Percentiles rank a stretch among this genome's conserved stretches.
phyloP scores from a whole-genome alignment of 2,888 invertebrate species.

The Pegoplata infirma region DNA sequence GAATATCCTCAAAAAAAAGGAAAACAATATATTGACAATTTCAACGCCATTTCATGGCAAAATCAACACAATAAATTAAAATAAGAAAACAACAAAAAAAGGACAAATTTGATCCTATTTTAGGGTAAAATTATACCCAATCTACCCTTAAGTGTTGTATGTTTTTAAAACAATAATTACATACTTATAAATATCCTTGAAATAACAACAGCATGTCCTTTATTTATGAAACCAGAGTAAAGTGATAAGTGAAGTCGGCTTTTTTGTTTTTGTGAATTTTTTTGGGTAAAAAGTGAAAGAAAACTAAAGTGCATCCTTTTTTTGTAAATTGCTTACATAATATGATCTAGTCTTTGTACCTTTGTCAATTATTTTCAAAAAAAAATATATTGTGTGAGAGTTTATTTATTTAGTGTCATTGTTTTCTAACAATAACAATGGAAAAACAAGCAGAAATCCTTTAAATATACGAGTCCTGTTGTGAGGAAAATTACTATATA shows the following conservation, averaged over 20 bases:
- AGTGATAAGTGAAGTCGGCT: conserved; percentile 44
- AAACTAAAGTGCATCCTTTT: conserved; percentile 11
- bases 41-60: conserved; percentile 49
- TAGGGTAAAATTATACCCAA: background rate
- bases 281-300: background rate
- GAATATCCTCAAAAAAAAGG: conserved; percentile 28
- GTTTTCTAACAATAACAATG: background rate
- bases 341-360: background rate
- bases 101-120: conserved; percentile 31
- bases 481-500: conserved; percentile 26
- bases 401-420: conserved; percentile 11
- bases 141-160: conserved; percentile 37
- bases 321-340: background rate
- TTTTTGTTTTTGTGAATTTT: too few relatives aligned
- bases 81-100: background rate
- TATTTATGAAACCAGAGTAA: background rate
- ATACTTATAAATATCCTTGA: conserved; percentile 47
- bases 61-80: conserved; percentile 41
- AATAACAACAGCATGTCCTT: conserved; percentile 5
- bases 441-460: conserved; percentile 23
- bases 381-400: background rate
- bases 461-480: background rate
- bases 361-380: conserved; percentile 11
- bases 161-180: conserved; percentile 41
- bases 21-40: conserved; percentile 47